These are phyloP conservation scores for Nephotettix cincticeps DNA, from an alignment of 1,140 invertebrate genomes.

Conservation along the genomic window DNA sequence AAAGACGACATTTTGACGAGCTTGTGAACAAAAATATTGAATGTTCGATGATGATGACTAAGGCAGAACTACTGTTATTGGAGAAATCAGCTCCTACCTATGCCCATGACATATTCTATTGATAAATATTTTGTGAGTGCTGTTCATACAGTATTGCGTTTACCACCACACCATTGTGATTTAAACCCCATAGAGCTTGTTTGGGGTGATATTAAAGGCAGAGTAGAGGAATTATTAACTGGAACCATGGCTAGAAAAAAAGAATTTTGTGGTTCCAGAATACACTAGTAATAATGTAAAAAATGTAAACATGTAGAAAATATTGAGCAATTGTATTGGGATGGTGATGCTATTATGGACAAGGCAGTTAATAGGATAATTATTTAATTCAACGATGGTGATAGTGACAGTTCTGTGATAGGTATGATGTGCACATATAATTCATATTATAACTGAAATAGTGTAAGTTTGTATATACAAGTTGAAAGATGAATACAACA, in stretches of 20 bases:
- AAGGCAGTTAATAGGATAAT: not conserved
- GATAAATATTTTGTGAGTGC: not conserved
- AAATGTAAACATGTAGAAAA: not conserved
- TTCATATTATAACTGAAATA: too few species aligned
- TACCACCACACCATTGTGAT: not conserved
- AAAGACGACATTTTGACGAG: not conserved
- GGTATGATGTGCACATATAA: too few species aligned
- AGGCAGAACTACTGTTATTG: not conserved
- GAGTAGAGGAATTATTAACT: not conserved
- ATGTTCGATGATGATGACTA: not conserved
- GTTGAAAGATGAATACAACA: too few species aligned
- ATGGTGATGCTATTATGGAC: not conserved
- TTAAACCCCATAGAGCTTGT: slow-evolving; percentile 2
- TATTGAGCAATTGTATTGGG: not conserved
- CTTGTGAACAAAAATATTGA: not conserved
- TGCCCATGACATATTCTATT: not conserved
- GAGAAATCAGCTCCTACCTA: not conserved
- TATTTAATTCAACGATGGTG: not conserved
- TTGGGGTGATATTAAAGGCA: slow-evolving; percentile 6
- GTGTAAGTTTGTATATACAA: too few species aligned
- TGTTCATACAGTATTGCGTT: not conserved
- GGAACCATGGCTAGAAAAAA: not conserved
- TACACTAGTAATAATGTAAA: not conserved
- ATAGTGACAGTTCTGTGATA: too few species aligned
- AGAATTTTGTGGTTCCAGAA: not conserved